A percentile compares a stretch with the other conserved stretches of the same genome.
These are phyloP conservation scores for Rattus norvegicus DNA, from an alignment of 2,113 vertebrate genomes.

Conservation along the genomic window GRCr8 NC_086039.1:5818001-5818500, in stretches of 20 bases:
- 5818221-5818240: background rate
- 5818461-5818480: background rate
- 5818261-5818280: background rate
- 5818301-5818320: background rate
- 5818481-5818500: background rate
- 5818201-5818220: background rate
- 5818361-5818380: background rate
- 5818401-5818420: background rate
- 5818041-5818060: background rate
- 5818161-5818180: background rate
- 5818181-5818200: constrained; percentile 15
- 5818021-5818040: background rate
- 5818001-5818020: background rate
- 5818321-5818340: background rate
- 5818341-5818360: background rate
- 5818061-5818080: background rate
- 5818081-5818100: background rate
- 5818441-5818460: background rate
- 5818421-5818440: too few species aligned
- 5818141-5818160: constrained; percentile 26
- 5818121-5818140: background rate
- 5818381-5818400: background rate
- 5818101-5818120: background rate
- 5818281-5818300: background rate
- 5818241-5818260: background rate